Base-by-base conservation (phyloP, 1,140 invertebrate genomes). In the Drosophila sechellia region DNA sequence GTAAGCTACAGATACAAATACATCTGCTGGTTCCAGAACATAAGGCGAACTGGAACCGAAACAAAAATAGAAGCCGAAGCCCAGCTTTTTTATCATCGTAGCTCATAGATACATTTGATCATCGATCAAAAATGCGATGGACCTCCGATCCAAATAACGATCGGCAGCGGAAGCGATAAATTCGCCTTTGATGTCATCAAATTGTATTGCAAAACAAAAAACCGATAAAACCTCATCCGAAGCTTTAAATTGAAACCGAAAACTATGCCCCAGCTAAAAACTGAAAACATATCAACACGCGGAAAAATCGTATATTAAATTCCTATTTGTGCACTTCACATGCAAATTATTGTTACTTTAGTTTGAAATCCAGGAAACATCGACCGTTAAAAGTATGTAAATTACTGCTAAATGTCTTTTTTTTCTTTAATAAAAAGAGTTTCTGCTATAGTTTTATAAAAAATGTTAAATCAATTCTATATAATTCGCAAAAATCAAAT, bases 141-240 rank as follows among this genome's bases (percentile, higher is more conserved):
- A 42, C 35, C 37, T 39, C 27, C 27, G 43, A 20, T 43, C 52
- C 40, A 57, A n/a, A 55, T 27, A 31, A 5, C 66, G 63, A 69
- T 69, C 25, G 49, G 13, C 64, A 70, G 54, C 54, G 84, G 79
- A 79, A 87, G 49, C 60, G 64, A 87, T 79, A 89, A 87, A 89
- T 77, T 77, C 59, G 63, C 83, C 74, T 75, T 75, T 81, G 79
- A 77, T 87, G 53, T 73, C 76, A 73, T 66, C 79, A 79, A 87
- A 89, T 83, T 84, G 57, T 70, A 73, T 68, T 77, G 72, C 42
- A 53, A 73, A 64, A 53, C 22, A 46, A 60, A 20, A 53, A 48
- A 77, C 63, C 31, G 69, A 52, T 35, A 46, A 42, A 63, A 43
- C 53, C 31, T 20, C 50, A 63, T 22, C 54, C 35, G 27, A 46